Conservation (phyloP, 2,888 invertebrate species). For the Resseliella maxima region DNA sequence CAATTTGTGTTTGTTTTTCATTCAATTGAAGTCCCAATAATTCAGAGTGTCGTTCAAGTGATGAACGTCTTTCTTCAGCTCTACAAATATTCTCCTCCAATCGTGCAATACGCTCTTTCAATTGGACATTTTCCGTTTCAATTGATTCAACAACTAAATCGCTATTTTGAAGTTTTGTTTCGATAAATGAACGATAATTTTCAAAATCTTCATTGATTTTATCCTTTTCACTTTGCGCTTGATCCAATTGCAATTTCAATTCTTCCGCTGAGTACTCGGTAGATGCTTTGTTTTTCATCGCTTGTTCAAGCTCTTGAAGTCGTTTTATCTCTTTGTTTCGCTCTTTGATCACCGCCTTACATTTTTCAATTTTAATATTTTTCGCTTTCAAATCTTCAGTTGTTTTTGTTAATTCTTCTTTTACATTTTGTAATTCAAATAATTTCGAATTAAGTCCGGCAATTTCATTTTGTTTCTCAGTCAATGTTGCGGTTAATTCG, state of each 20-base stretch:
- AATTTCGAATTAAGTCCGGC: constrained; percentile 56
- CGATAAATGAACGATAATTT: constrained; percentile 59
- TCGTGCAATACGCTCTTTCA: constrained; percentile 73
- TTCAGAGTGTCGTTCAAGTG: constrained; percentile 73
- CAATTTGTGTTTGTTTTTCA: constrained; percentile 73
- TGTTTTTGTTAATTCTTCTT: constrained; percentile 57
- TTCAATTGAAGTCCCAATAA: constrained; percentile 73
- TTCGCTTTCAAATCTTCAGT: constrained; percentile 66
- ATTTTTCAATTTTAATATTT: constrained; percentile 67
- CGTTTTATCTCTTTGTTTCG: constrained; percentile 71
- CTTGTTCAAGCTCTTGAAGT: constrained; percentile 58
- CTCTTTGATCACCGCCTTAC: constrained; percentile 69
- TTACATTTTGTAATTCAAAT: constrained; percentile 59
- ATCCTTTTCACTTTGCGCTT: constrained; percentile 57
- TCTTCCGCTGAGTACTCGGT: background rate
- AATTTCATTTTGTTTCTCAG: constrained; percentile 41
- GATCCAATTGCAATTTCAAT: background rate
- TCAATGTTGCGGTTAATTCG: constrained; percentile 16
- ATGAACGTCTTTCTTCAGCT: constrained; percentile 73
- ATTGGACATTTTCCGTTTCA: constrained; percentile 74
- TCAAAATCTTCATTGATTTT: constrained; percentile 59
- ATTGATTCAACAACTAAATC: constrained; percentile 80
- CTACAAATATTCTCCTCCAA: constrained; percentile 75
- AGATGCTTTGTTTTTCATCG: background rate
- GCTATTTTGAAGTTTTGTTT: constrained; percentile 78